Evolutionary conservation across 2,797 vertebrate genomes (phyloP), one percentile per base, ranked within the genome.

Genomic region (Dallia pectoralis): DNA sequence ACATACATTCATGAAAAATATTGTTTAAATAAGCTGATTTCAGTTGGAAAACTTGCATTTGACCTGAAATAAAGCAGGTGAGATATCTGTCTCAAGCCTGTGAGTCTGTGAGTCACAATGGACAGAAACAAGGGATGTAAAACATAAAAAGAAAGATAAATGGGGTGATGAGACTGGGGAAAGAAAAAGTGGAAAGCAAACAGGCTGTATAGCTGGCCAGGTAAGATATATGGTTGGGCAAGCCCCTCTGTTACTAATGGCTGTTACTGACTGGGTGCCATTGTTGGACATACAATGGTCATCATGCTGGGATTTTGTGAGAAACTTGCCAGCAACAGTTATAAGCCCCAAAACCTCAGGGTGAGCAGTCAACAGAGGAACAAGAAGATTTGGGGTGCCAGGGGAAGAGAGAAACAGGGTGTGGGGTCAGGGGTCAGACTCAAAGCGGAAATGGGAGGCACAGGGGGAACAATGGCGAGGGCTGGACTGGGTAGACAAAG

Each of bases 291-390:
- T 77, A 93, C 92, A 93, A 93, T 91, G 81, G 91, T 79, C 70
- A 80, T 85, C 90, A 92, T 62, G 87, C 91, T 91, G 91, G 84
- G 90, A 87, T 91, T 89, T 91, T 88, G 87, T 89, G 82, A 85
- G 83, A 77, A 70, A 82, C 85, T 89, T 84, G 90, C 87, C 85
- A 81, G 88, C 85, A 92, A 93, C 91, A 91, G 91, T 91, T 91
- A 90, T 92, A 89, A 92, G 84, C 85, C 84, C 76, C 70, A 88
- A 90, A 89, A 84, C 82, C 86, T 86, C 81, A 84, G 82, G 80
- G 78, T 80, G 79, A 80, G 79, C 79, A 83, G 86, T 84, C 86
- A 86, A 87, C 86, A 85, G 86, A 86, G 85, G 88, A 89, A 91
- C 86, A 91, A 92, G 91, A 89, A 91, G 92, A 91, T 91, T 89